Base-by-base conservation (phyloP, 2,888 invertebrate genomes). In the Erebia palarica region DNA sequence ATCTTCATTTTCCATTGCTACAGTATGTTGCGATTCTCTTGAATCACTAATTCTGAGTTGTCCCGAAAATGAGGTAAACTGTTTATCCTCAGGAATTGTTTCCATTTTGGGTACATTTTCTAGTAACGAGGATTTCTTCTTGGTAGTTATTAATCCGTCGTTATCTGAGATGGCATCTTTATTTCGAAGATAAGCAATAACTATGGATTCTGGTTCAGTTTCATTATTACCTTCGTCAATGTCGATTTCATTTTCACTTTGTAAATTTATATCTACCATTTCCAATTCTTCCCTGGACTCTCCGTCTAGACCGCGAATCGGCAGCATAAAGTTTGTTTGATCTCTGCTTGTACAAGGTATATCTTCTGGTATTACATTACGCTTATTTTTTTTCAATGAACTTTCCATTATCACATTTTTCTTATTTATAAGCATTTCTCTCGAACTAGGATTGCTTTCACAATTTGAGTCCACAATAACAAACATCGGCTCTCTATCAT, bases 71-170 rank as follows among this genome's bases (percentile, higher is more conserved):
- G 80, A 60, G 63, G 75, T 74, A 72, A 83, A 82, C 68, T 80
- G 81, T 79, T 86, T 82, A 53, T 81, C 82, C 80, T 89, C 89
- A 57, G 79, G 68, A 65, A 88, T 89, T 8, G 89, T 87, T 78
- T 89, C 86, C 85, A 89, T 84, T 83, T 84, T 89, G 3, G 86
- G 81, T 11, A 89, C 81, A 76, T 82, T 84, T 69, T 84, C 81
- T 64, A 89, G 73, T 18, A 89, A 71, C 4, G 86, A 85, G 7
- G 81, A 78, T 75, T 83, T 87, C 77, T 83, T 89, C 78, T 82
- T 87, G 11, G 77, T 78, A 1, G 81, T 79, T 59, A 81, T 59
- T 57, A 82, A 71, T 53, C 80, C 80, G 73, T 85, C 82, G 11
- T 78, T 68, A 44, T 84, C 80, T 42, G 79, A 21, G 65, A 81